Evolutionary conservation across 2,113 vertebrate genomes (phyloP).

Genomic region (Anoura caudifer): DNA sequence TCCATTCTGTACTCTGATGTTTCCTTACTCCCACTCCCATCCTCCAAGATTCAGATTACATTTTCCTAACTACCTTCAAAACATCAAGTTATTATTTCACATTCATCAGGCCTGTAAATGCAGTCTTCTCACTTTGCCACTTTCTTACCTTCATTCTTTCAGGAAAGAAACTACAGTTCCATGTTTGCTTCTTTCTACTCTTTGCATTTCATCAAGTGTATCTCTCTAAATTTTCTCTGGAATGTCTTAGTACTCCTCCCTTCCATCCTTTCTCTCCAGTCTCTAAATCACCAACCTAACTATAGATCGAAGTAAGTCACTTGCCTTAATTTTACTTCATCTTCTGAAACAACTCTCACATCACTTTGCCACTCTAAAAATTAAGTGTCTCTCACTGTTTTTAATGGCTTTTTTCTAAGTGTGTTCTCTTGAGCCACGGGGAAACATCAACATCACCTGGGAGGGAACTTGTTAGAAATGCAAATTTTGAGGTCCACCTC

Average conservation of each 20-base stretch:
- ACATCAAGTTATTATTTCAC: background rate
- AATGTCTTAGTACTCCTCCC: background rate
- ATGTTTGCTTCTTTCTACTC: background rate
- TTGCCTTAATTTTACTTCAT: background rate
- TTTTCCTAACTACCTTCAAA: constrained; percentile 12
- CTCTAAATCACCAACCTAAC: background rate
- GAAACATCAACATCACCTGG: background rate
- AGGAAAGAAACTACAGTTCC: background rate
- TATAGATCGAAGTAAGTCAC: background rate
- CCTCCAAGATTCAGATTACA: background rate
- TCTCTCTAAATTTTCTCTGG: background rate
- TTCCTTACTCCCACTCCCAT: background rate
- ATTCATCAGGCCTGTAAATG: background rate
- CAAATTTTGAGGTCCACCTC: background rate
- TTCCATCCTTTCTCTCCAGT: background rate
- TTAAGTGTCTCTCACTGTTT: background rate
- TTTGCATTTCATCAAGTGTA: background rate
- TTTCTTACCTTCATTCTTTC: background rate
- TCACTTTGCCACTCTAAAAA: background rate
- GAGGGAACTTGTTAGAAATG: background rate
- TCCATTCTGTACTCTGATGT: background rate
- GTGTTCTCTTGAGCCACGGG: background rate
- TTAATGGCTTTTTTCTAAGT: background rate
- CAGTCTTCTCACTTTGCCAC: background rate
- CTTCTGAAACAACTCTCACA: background rate